phyloP scores from a whole-genome alignment of 2,113 vertebrate genomes.

The Percina caprodes region DNA sequence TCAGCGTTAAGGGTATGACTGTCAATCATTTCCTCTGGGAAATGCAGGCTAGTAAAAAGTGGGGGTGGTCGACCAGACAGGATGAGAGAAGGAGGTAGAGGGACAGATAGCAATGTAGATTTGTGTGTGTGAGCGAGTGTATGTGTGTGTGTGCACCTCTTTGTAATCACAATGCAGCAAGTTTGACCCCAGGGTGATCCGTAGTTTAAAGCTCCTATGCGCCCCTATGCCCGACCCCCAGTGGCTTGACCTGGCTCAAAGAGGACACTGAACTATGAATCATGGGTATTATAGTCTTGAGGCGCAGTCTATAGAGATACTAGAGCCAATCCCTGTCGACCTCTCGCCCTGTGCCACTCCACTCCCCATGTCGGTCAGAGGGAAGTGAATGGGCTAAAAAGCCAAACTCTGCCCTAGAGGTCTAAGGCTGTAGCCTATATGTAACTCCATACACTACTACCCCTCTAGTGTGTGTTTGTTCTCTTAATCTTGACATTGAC shows the following conservation, averaged over 20 bases:
- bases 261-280: slow-evolving; percentile 83
- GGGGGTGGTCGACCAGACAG: slow-evolving; percentile 40
- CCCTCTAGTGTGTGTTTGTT: slow-evolving; percentile 53
- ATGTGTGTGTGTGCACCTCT: slow-evolving; percentile 34
- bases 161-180: slow-evolving; percentile 69
- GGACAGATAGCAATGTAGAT: slow-evolving; percentile 51
- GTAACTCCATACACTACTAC: slow-evolving; percentile 56
- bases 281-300: slow-evolving; percentile 78
- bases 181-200: slow-evolving; percentile 71
- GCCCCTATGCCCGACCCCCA: slow-evolving; percentile 68
- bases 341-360: slow-evolving; percentile 76
- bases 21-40: slow-evolving; percentile 78
- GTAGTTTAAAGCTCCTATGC: slow-evolving; percentile 70
- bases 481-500: slow-evolving; percentile 72
- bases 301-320: slow-evolving; percentile 80
- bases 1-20: slow-evolving; percentile 73
- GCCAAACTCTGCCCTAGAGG: slow-evolving; percentile 72
- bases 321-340: slow-evolving; percentile 76
- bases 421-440: slow-evolving; percentile 74
- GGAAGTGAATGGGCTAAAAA: slow-evolving; percentile 70
- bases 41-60: slow-evolving; percentile 48
- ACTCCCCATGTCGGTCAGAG: slow-evolving; percentile 68
- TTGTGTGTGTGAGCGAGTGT: slow-evolving; percentile 21
- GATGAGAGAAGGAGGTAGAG: slow-evolving; percentile 51
- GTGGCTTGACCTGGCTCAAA: slow-evolving; percentile 75